Base-by-base conservation (phyloP, 2,113 vertebrate genomes). In the Tyrannus savana region DNA sequence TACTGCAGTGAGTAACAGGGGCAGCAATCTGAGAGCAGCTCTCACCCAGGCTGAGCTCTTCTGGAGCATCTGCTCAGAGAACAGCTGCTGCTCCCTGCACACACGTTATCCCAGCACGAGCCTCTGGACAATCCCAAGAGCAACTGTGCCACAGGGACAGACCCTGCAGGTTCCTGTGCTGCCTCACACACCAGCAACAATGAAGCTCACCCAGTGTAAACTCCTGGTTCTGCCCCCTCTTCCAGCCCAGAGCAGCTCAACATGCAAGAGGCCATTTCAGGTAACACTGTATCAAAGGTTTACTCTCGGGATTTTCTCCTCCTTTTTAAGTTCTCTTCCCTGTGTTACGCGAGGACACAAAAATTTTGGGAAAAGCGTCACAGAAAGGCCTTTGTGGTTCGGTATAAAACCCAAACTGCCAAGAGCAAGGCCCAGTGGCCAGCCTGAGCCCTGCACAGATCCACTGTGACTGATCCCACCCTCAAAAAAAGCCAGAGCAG, bases 161-260 rank as follows among this genome's bases (percentile, higher is more conserved):
- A 27, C 17, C 2, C 2, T 0, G 1, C 19, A 18, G 39, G 39
- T 1, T 37, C 72, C 35, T 12, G 9, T 0, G 2, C 55, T 3
- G 7, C 35, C 63, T 69, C 89, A 19, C 13, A 6, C 1, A 0
- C 8, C 69, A 41, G 30, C 30, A 50, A 3, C 39, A 24, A 0
- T 7, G 1, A 12, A 0, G 16, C 53, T 33, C 7, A 42, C n/a
- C 14, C 46, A 7, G 1, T 3, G 63, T 2, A 31, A 44, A 11
- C 17, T 37, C 13, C 53, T 30, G 0, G 1, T 14, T 18, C 74
- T 49, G 41, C 19, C 47, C 56, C 19, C 19, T 14, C 44, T n/a
- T 8, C 41, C 55, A 83, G 35, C n/a, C 33, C 62, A 22, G 33
- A 12, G 6, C 7, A 24, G 42, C 2, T 55, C 68, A 49, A 42